These are phyloP conservation scores for Seriola dumerili DNA, from an alignment of 2,113 vertebrate species.

Conservation along the genomic window DNA sequence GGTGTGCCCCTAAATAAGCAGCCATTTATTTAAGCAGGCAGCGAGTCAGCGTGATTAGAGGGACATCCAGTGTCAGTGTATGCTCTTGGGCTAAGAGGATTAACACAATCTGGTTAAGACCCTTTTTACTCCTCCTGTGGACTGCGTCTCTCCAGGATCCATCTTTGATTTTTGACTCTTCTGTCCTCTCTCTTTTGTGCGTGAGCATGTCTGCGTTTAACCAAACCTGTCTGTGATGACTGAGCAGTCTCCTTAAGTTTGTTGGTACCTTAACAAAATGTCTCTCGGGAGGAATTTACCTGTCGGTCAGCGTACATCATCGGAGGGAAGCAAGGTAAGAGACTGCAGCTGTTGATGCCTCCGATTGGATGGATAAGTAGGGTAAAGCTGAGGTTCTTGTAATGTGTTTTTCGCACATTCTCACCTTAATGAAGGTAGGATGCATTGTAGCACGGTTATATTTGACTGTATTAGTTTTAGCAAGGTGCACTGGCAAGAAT, in stretches of 20 bases:
- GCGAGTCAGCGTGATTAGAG: conserved; percentile 50
- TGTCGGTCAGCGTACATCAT: conserved; percentile 10
- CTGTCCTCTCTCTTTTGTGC: not conserved
- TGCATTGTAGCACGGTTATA: not conserved
- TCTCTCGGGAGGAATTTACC: conserved; percentile 61
- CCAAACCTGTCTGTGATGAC: not conserved
- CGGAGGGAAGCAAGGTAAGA: conserved; percentile 76
- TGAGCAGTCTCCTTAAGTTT: not conserved
- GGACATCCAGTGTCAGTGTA: conserved; percentile 61
- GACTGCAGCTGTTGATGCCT: not conserved
- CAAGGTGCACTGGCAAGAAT: not conserved
- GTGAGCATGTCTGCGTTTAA: not conserved
- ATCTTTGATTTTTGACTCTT: conserved; percentile 66
- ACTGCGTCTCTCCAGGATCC: conserved; percentile 40
- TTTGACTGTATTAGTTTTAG: not conserved
- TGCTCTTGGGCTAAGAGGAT: conserved; percentile 80
- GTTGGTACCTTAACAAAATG: conserved; percentile 60
- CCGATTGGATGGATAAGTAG: not conserved
- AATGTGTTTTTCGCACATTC: not conserved
- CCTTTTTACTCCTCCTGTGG: conserved; percentile 60
- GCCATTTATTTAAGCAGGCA: conserved; percentile 60
- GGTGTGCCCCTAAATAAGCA: conserved; percentile 59
- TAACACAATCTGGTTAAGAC: conserved; percentile 80
- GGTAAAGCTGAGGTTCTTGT: not conserved
- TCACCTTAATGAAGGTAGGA: too few relatives aligned